phyloP scores from a whole-genome alignment of 2,888 invertebrate genomes.

The Pherbina coryleti region DNA sequence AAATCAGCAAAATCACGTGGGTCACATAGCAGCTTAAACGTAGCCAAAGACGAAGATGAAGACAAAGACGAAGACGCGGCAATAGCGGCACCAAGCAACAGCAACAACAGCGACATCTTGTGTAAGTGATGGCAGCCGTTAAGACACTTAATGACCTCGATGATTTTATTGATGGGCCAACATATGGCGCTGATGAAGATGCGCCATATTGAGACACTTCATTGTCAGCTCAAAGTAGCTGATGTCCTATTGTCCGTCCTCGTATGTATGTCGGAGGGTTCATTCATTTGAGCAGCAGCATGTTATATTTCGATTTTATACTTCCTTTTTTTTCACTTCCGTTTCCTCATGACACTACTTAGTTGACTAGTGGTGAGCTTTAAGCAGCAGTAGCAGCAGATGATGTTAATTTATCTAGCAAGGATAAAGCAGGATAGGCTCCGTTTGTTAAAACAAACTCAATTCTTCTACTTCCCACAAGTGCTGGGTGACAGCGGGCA shows the following conservation, averaged over 20 bases:
- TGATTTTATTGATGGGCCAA: conserved; percentile 69
- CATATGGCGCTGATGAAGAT: conserved; percentile 52
- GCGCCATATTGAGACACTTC: conserved; percentile 20
- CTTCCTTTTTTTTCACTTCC: background rate
- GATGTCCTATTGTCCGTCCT: background rate
- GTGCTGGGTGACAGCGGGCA: background rate
- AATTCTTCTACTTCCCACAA: background rate
- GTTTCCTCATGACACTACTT: background rate
- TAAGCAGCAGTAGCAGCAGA: background rate
- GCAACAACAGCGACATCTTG: conserved; percentile 19
- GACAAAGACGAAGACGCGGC: background rate
- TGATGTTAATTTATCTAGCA: conserved; percentile 30
- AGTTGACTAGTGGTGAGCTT: background rate
- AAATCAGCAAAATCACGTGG: background rate
- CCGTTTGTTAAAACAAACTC: background rate
- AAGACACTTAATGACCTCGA: conserved; percentile 70
- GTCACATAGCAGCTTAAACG: background rate
- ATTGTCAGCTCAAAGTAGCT: background rate
- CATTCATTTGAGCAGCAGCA: background rate
- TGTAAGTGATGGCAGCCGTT: conserved; percentile 66
- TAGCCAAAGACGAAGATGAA: background rate
- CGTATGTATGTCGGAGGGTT: background rate
- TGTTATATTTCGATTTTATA: background rate
- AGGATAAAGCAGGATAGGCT: background rate
- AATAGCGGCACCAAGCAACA: background rate